These are phyloP conservation scores for Megalopta genalis DNA, from an alignment of 1,140 invertebrate species.

Conservation along the genomic window DNA sequence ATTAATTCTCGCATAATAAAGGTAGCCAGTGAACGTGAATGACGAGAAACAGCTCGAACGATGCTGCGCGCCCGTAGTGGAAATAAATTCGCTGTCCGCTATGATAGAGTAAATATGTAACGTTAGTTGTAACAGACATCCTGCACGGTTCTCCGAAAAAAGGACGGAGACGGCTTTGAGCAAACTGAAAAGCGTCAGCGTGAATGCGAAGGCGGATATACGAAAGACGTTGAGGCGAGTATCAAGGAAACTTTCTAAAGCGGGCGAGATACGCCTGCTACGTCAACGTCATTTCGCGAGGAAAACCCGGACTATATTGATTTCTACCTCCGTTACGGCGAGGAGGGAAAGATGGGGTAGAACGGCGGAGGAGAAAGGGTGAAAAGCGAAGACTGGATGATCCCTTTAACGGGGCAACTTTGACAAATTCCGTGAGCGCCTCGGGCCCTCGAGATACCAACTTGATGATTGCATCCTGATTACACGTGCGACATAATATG, in stretches of 20 bases:
- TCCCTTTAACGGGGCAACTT: background rate
- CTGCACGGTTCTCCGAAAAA: background rate
- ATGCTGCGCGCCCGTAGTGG: no score
- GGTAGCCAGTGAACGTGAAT: no score
- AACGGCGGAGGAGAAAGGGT: background rate
- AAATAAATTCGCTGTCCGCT: no score
- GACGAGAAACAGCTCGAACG: no score
- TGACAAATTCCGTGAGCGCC: background rate
- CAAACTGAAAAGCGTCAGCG: conserved; percentile 3
- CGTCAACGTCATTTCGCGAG: conserved; percentile 5
- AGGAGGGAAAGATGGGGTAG: background rate
- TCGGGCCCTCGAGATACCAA: background rate
- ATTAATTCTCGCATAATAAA: no score
- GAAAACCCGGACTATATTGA: conserved; percentile 4
- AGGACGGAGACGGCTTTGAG: background rate
- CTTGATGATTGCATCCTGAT: background rate
- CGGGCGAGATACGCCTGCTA: background rate
- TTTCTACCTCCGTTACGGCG: background rate
- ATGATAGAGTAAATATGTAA: background rate
- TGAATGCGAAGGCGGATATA: background rate
- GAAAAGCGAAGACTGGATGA: conserved; percentile 2
- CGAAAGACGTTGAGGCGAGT: conserved; percentile 5
- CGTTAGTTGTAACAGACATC: background rate
- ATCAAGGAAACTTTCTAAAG: conserved; percentile 1
- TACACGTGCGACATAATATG: background rate